These are phyloP conservation scores for Agrilus mali DNA, from an alignment of 2,888 invertebrate species.

Conservation along the genomic window DNA sequence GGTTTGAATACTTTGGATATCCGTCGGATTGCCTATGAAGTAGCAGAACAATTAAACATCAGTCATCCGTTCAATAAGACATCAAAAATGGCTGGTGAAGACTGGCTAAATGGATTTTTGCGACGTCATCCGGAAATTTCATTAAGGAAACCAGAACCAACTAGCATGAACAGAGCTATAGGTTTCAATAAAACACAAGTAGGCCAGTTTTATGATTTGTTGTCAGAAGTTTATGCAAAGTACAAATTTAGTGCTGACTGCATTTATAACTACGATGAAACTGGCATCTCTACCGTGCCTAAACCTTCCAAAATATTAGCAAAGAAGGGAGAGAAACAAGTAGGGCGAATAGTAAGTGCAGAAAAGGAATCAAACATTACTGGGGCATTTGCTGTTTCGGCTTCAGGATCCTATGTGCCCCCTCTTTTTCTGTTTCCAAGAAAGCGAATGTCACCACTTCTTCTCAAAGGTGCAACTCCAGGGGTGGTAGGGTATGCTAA, in stretches of 20 bases:
- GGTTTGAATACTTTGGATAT: no score
- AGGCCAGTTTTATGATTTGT: slow-evolving; percentile 15
- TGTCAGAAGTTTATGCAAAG: slow-evolving; percentile 11
- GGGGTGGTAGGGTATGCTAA: no score
- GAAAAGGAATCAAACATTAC: no score
- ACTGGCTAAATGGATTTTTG: slow-evolving; percentile 4
- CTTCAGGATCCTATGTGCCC: no score
- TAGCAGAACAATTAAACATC: slow-evolving; percentile 1
- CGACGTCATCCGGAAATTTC: slow-evolving; percentile 4
- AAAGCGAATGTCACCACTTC: not conserved
- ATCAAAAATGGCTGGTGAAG: slow-evolving; percentile 4
- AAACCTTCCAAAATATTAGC: slow-evolving; percentile 23
- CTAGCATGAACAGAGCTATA: no score
- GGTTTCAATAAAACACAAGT: slow-evolving; percentile 18
- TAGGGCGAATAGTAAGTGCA: slow-evolving; percentile 18
- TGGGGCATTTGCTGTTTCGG: no score
- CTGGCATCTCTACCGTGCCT: slow-evolving; percentile 24
- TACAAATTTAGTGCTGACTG: slow-evolving; percentile 10
- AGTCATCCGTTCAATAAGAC: slow-evolving; percentile 3
- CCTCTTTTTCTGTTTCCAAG: not conserved
- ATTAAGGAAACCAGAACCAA: no score
- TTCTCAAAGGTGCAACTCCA: not conserved
- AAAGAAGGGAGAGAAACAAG: slow-evolving; percentile 23
- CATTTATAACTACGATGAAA: slow-evolving; percentile 26
- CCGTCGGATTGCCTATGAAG: slow-evolving; percentile 1